Percentiles rank a stretch among this genome's conserved stretches.
Evolutionary conservation across 2,888 invertebrate genomes (phyloP).

Genomic region (Scaptomyza polygonia): DNA sequence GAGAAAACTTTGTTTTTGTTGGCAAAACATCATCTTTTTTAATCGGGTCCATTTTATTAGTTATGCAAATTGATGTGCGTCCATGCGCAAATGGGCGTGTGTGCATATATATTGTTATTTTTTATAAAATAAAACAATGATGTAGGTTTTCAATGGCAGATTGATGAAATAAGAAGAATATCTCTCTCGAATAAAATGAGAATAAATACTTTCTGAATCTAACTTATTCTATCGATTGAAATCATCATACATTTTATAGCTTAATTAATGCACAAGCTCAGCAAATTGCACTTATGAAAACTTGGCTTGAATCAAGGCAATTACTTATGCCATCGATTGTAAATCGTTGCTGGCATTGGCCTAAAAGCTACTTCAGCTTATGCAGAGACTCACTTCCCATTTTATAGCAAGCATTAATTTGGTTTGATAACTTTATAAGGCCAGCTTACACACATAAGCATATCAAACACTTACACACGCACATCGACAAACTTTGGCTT

Average conservation of each 20-base stretch:
- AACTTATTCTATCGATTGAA: background rate
- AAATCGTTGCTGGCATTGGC: constrained; percentile 6
- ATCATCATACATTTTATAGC: background rate
- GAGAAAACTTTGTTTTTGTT: constrained; percentile 43
- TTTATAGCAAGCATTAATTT: constrained; percentile 77
- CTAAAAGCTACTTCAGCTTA: constrained; percentile 52
- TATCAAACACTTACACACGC: constrained; percentile 45
- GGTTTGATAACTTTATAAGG: constrained; percentile 76
- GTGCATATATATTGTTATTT: constrained; percentile 56
- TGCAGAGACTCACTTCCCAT: constrained; percentile 69
- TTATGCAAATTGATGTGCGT: constrained; percentile 79
- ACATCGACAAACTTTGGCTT: constrained; percentile 49
- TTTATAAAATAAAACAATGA: constrained; percentile 3
- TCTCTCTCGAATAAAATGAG: too few species aligned
- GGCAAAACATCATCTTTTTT: too few species aligned
- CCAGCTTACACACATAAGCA: constrained; percentile 29
- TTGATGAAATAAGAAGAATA: background rate
- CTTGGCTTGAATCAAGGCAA: background rate
- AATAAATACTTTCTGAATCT: too few species aligned
- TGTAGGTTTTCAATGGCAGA: background rate
- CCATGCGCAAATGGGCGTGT: constrained; percentile 66
- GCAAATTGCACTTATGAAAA: constrained; percentile 10
- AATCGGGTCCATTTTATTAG: constrained; percentile 61
- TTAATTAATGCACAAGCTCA: constrained; percentile 1
- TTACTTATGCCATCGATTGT: constrained; percentile 20